Evolutionary conservation across 2,113 vertebrate species (phyloP), one percentile per base, ranked within the genome.

Genomic region (Galeopterus variegatus): DNA sequence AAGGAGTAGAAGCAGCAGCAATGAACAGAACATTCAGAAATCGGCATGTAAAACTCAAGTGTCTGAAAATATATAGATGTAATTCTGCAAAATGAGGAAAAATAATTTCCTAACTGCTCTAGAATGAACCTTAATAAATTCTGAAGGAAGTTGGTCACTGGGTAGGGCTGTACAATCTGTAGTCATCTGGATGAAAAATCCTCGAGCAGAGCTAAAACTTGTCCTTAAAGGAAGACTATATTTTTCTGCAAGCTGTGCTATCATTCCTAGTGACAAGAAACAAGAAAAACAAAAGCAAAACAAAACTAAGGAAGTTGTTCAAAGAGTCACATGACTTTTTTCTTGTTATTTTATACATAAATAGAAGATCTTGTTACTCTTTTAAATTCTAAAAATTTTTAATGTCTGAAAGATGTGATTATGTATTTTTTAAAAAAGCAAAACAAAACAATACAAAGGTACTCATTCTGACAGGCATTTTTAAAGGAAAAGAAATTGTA

Each of bases 181-280:
- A 96, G 97, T 99, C 99, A 99, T 99, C 97, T 99, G 99, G 89
- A 99, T 99, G 97, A 99, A 99, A 98, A 99, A 99, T 69, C 99
- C 99, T 97, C 99, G 98, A 56, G 99, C 88, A 31, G 99, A 99
- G 97, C 99, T 99, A 98, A 99, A 99, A 98, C 99, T 99, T 91
- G 99, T 99, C 65, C 99, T 99, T 98, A 99, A 97, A 18, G 99
- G 99, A n/a, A 99, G 98, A 88, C 81, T 97, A 33, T 99, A 99
- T 95, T 99, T 99, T 97, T 99, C 99, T 79, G 98, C 99, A 82
- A 99, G 98, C 79, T 99, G 99, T 2, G 98, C 97, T 96, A 99
- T 99, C 97, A 99, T 99, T 93, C 98, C 99, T 99, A 96, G 58
- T 70, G n/a, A 73, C 3, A 54, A 95, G 36, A 88, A 87, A 95